Evolutionary conservation across 1,140 invertebrate species (phyloP).

Genomic region (Luehdorfia chinensis): DNA sequence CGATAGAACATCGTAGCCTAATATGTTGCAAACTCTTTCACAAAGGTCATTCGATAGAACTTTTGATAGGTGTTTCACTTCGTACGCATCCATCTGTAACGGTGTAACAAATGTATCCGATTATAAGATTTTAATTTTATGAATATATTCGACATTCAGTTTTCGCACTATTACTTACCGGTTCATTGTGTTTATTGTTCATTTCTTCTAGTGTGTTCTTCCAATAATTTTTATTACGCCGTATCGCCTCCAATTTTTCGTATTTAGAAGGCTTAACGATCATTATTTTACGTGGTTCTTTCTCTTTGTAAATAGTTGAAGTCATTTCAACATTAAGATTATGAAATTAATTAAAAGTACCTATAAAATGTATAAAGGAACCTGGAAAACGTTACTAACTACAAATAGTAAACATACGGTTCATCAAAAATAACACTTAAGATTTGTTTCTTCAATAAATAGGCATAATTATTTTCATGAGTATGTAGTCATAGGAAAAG

Average conservation of each 20-base stretch:
- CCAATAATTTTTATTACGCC: slow-evolving; percentile 58
- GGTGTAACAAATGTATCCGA: not conserved
- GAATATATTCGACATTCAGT: too few relatives aligned
- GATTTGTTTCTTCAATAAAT: too few relatives aligned
- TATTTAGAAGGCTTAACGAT: slow-evolving; percentile 49
- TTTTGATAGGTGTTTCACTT: slow-evolving; percentile 49
- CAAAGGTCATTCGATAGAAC: slow-evolving; percentile 54
- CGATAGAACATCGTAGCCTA: slow-evolving; percentile 33
- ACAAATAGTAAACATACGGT: too few relatives aligned
- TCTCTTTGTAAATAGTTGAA: slow-evolving; percentile 5
- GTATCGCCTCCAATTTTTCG: slow-evolving; percentile 41
- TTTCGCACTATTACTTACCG: slow-evolving; percentile 44
- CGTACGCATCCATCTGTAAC: slow-evolving; percentile 33
- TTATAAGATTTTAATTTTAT: not conserved
- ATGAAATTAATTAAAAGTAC: too few relatives aligned
- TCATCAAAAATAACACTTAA: too few relatives aligned
- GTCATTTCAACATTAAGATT: too few relatives aligned
- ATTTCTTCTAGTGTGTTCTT: slow-evolving; percentile 39
- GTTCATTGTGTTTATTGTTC: slow-evolving; percentile 23
- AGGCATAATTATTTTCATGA: too few relatives aligned
- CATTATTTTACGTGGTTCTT: slow-evolving; percentile 42
- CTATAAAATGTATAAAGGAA: not conserved
- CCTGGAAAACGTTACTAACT: not conserved
- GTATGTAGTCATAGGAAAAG: too few relatives aligned
- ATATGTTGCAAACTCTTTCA: slow-evolving; percentile 50